These are phyloP conservation scores for Potorous gilbertii DNA, from an alignment of 2,797 vertebrate genomes.

Conservation along the genomic window DNA sequence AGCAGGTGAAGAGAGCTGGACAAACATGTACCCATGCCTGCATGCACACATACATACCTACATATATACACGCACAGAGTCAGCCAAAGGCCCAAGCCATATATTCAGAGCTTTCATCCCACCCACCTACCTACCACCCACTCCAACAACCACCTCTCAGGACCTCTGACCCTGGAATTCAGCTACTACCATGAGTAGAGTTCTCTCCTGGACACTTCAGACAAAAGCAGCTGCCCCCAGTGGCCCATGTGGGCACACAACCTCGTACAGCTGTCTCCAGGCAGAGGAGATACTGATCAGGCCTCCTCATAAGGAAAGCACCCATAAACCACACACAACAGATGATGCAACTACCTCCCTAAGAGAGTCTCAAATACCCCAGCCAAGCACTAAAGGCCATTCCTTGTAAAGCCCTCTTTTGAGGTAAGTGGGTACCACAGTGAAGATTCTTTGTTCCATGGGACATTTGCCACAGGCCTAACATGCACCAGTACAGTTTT, in stretches of 20 bases:
- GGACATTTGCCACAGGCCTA: not conserved
- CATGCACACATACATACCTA: too few relatives aligned
- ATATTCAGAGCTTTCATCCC: not conserved
- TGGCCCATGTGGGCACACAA: slow-evolving; percentile 52
- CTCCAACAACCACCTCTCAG: not conserved
- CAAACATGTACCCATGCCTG: not conserved
- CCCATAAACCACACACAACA: slow-evolving; percentile 54
- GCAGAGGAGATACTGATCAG: not conserved
- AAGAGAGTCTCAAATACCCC: not conserved
- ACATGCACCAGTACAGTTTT: not conserved
- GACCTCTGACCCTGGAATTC: not conserved
- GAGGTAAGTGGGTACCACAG: not conserved
- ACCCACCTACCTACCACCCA: not conserved
- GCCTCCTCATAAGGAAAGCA: slow-evolving; percentile 24
- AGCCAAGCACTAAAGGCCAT: not conserved
- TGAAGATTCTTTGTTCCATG: not conserved
- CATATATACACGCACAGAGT: not conserved
- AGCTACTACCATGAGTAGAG: not conserved
- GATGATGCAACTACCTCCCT: slow-evolving; percentile 15
- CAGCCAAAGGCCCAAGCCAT: not conserved
- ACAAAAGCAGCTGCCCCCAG: slow-evolving; percentile 70
- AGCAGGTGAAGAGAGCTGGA: not conserved
- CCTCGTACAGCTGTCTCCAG: not conserved
- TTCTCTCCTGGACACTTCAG: slow-evolving; percentile 34
- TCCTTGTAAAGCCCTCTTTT: not conserved